Base-by-base conservation (phyloP, 2,113 vertebrate genomes). In the Hepsetus odoe region DNA sequence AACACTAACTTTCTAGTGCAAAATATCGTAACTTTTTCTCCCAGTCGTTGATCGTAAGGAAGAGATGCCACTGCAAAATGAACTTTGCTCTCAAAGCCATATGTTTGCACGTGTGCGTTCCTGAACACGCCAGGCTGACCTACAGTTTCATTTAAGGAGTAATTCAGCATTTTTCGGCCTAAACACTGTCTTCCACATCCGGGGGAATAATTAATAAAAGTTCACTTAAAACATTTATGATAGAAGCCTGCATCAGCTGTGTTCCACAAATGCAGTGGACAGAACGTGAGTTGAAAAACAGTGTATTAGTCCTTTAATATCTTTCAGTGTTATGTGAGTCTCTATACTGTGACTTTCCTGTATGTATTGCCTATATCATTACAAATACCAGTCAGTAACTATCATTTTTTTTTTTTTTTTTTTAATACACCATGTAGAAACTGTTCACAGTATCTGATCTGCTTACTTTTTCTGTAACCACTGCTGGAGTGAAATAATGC, bases 11-110 rank as follows among this genome's bases (percentile, higher is more conserved):
- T 35, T 32, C n/a, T 59, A 32, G 18, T 58, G 0, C 4, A 32
- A 66, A 49, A 59, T 7, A 76, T 55, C n/a, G 26, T 28, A 35
- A 30, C 46, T 58, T 72, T 30, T 73, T 61, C 18, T 32, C 18
- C 46, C 12, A 8, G 35, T 74, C 30, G 40, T 18, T 64, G 13
- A 40, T 10, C 55, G n/a, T 70, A 9, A 4, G n/a, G n/a, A 1
- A 44, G 20, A 28, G 51, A 67, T 44, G 13, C 33, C 30, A 61
- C 11, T 70, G 22, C 12, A 42, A 71, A 49, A 65, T 71, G 42
- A 80, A 77, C 59, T n/a, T n/a, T 64, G 32, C 84, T 71, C 38
- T 81, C 58, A 65, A 79, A 83, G 38, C 30, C 51, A 79, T 8
- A 76, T 53, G 26, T 73, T 33, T 72, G 40, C 58, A 55, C 49